Conservation (phyloP, 2,888 invertebrate species). For the Opisthograptis luteolata region DNA sequence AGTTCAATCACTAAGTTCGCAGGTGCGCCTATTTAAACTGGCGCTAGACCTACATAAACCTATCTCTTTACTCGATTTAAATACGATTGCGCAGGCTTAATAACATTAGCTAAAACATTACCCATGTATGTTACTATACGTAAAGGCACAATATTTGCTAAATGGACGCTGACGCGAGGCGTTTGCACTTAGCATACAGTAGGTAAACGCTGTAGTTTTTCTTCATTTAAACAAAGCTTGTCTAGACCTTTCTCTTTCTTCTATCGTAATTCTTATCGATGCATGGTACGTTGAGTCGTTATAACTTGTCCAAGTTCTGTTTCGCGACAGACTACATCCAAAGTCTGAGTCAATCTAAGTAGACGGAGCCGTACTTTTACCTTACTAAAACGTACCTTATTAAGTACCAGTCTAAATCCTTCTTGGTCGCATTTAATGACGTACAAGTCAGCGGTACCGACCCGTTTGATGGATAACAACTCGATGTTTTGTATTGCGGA, state of each 20-base stretch:
- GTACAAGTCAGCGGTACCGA: slow-evolving; percentile 60
- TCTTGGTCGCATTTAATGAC: slow-evolving; percentile 80
- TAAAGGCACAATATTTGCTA: background rate
- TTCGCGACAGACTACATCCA: background rate
- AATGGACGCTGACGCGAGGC: too few species aligned
- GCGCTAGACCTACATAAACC: background rate
- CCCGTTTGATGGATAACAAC: slow-evolving; percentile 72
- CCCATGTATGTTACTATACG: background rate
- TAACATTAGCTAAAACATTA: slow-evolving; percentile 3
- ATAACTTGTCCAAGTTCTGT: background rate
- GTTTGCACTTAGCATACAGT: too few species aligned
- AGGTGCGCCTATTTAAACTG: slow-evolving; percentile 2
- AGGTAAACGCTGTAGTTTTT: too few species aligned
- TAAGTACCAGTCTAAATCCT: slow-evolving; percentile 71
- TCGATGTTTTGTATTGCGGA: slow-evolving; percentile 58
- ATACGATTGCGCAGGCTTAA: background rate
- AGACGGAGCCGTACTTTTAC: slow-evolving; percentile 53
- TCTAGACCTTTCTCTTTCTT: background rate
- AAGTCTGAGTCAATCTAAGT: background rate
- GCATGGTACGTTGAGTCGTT: background rate
- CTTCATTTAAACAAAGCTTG: too few species aligned
- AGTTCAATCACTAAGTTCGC: background rate
- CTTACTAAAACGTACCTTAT: slow-evolving; percentile 68
- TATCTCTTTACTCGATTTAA: slow-evolving; percentile 2
- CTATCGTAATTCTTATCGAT: background rate